These are phyloP conservation scores for Drosophila putrida DNA, from an alignment of 2,888 invertebrate species.

Conservation along the genomic window DNA sequence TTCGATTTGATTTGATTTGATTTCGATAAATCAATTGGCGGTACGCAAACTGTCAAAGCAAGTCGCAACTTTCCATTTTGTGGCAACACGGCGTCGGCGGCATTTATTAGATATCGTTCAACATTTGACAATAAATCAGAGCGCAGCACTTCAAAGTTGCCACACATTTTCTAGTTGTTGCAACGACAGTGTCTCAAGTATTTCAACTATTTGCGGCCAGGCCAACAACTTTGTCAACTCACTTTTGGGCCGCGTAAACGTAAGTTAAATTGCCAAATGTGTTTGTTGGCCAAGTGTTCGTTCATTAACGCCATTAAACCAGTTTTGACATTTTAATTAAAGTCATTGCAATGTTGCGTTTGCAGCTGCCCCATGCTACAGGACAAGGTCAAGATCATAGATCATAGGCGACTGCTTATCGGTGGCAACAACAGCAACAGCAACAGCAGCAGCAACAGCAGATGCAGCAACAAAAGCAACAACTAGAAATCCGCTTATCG, in stretches of 20 bases:
- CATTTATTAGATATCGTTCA: slow-evolving; percentile 61
- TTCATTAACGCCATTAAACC: slow-evolving; percentile 86
- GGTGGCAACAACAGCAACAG: slow-evolving; percentile 49
- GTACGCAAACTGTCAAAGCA: slow-evolving; percentile 71
- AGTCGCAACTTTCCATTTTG: slow-evolving; percentile 65
- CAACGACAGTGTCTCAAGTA: slow-evolving; percentile 27
- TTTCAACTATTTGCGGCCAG: slow-evolving; percentile 47
- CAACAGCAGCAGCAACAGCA: slow-evolving; percentile 13
- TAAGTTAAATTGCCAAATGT: slow-evolving; percentile 26
- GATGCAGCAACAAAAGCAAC: slow-evolving; percentile 23
- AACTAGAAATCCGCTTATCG: slow-evolving; percentile 55
- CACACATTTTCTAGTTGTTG: slow-evolving; percentile 17
- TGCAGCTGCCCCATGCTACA: slow-evolving; percentile 34
- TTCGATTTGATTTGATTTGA: slow-evolving; percentile 40
- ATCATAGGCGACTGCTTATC: slow-evolving; percentile 77
- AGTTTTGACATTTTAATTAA: slow-evolving; percentile 86
- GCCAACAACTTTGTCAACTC: slow-evolving; percentile 35
- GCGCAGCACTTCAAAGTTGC: slow-evolving; percentile 56
- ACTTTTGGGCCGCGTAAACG: slow-evolving; percentile 27
- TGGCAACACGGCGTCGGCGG: slow-evolving; percentile 53
- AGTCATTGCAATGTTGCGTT: slow-evolving; percentile 58
- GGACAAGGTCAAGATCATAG: slow-evolving; percentile 75
- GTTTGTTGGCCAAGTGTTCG: slow-evolving; percentile 66
- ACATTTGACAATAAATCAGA: slow-evolving; percentile 69
- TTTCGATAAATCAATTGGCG: slow-evolving; percentile 61